These are phyloP conservation scores for Xanthia togata DNA, from an alignment of 2,888 invertebrate genomes.

Conservation along the genomic window DNA sequence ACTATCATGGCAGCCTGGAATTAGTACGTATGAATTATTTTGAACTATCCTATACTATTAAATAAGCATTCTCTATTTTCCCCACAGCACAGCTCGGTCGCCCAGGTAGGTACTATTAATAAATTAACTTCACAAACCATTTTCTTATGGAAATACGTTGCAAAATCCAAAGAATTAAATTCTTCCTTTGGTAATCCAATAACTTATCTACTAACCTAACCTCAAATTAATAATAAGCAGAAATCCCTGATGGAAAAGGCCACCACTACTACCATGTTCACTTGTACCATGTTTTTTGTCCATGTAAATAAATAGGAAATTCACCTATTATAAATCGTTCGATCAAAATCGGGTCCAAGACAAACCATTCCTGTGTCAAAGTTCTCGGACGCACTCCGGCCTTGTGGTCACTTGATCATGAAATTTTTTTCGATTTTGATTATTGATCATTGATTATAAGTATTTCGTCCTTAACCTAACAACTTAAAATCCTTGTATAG, in stretches of 20 bases:
- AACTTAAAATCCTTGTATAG: not conserved
- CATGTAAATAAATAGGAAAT: not conserved
- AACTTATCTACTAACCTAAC: not conserved
- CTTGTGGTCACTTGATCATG: too few relatives aligned
- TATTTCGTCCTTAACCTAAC: not conserved
- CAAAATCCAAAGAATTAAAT: too few relatives aligned
- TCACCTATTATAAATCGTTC: constrained; percentile 4
- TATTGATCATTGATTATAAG: too few relatives aligned
- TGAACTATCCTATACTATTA: too few relatives aligned
- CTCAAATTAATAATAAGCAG: not conserved
- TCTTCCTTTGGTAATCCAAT: not conserved
- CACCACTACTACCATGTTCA: not conserved
- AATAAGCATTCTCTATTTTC: too few relatives aligned
- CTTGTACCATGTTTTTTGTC: too few relatives aligned
- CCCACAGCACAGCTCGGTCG: too few relatives aligned
- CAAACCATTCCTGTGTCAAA: constrained; percentile 7
- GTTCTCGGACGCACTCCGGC: not conserved
- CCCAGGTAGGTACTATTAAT: not conserved
- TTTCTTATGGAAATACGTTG: not conserved
- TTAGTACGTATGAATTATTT: too few relatives aligned
- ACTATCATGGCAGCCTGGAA: too few relatives aligned
- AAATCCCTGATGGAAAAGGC: not conserved
- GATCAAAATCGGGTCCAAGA: not conserved
- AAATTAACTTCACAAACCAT: not conserved
- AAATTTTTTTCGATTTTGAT: too few relatives aligned